These are phyloP conservation scores for Phaetusa simplex DNA, from an alignment of 2,113 vertebrate species.

Conservation along the genomic window DNA sequence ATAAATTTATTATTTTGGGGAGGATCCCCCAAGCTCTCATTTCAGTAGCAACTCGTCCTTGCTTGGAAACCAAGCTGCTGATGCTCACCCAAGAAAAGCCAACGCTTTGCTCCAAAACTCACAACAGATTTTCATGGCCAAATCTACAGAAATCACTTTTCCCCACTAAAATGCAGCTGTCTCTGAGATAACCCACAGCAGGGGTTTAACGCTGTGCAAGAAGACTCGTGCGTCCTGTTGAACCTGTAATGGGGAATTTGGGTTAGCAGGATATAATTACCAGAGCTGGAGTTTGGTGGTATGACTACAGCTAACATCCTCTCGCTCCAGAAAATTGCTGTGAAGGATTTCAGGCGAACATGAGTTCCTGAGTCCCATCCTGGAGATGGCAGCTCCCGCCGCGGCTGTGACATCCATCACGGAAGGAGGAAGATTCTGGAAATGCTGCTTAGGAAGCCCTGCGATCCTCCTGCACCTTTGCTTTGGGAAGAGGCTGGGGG, in stretches of 20 bases:
- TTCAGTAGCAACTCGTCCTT: not conserved
- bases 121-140: not conserved
- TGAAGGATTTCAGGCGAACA: not conserved
- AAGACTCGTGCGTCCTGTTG: not conserved
- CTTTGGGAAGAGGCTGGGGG: not conserved
- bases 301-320: not conserved
- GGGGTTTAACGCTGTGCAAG: not conserved
- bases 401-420: accelerated
- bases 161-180: not conserved
- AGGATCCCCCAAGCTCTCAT: not conserved
- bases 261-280: not conserved
- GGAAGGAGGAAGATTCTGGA: not conserved
- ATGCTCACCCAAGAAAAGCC: not conserved
- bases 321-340: not conserved
- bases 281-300: not conserved
- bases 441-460: not conserved
- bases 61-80: not conserved
- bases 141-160: not conserved
- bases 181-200: not conserved
- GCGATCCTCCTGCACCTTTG: not conserved
- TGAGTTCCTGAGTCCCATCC: not conserved
- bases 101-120: not conserved
- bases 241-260: not conserved
- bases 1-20: not conserved
- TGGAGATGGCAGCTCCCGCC: accelerated